These are phyloP conservation scores for Denticeps clupeoides DNA, from an alignment of 2,797 vertebrate genomes.

Conservation along the genomic window DNA sequence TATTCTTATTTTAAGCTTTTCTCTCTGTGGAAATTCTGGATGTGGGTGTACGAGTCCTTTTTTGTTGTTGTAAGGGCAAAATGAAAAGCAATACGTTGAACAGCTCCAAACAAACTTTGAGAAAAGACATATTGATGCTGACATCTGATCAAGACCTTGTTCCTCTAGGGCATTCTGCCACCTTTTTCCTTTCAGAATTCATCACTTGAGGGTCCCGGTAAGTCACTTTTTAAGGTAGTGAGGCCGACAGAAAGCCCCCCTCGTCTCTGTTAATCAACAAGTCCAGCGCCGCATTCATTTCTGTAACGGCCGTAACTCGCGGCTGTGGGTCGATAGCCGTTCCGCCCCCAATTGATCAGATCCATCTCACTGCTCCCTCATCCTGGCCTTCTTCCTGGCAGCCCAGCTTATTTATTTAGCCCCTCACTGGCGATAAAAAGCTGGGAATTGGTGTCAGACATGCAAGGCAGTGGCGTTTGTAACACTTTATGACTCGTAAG, in stretches of 20 bases:
- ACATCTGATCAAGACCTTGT: too few relatives aligned
- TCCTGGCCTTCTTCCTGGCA: too few relatives aligned
- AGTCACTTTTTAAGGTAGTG: background rate
- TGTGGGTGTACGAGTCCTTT: too few relatives aligned
- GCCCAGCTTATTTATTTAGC: background rate
- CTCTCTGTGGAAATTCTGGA: too few relatives aligned
- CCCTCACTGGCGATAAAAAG: background rate
- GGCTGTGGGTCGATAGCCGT: conserved; percentile 9
- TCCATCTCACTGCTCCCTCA: background rate
- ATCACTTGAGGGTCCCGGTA: background rate
- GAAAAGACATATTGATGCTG: too few relatives aligned
- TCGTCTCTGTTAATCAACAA: conserved; percentile 16
- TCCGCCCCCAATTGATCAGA: conserved; percentile 15
- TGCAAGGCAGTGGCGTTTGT: background rate
- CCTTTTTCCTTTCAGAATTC: too few relatives aligned
- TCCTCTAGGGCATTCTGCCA: too few relatives aligned
- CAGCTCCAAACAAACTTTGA: too few relatives aligned
- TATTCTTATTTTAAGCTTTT: too few relatives aligned
- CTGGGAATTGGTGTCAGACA: background rate
- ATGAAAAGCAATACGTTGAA: too few relatives aligned
- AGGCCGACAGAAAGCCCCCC: background rate
- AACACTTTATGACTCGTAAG: too few relatives aligned
- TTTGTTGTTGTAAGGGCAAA: too few relatives aligned
- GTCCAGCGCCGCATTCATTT: conserved; percentile 4
- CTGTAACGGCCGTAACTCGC: conserved; percentile 14